These are phyloP conservation scores for Paraplagusia blochii DNA, from an alignment of 2,113 vertebrate species.

Conservation along the genomic window DNA sequence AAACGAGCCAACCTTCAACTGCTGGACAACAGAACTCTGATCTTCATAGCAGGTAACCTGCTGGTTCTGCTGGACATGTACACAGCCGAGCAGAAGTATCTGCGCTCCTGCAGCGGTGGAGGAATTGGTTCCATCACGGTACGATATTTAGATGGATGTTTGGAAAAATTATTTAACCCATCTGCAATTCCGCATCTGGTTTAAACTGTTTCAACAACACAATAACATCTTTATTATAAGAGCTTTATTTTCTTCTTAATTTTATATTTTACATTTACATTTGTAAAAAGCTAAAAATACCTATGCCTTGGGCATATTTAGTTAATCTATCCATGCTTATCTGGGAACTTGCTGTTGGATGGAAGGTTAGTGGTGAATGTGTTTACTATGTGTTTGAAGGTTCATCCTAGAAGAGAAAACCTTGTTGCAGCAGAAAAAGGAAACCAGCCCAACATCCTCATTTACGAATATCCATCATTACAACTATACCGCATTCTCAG, in stretches of 20 bases:
- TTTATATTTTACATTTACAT: neutral
- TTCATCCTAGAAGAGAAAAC: constrained; percentile 79
- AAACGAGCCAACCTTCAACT: constrained; percentile 84
- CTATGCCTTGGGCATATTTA: no score
- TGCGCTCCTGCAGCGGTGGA: constrained; percentile 81
- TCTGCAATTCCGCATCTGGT: no score
- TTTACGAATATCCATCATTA: constrained; percentile 88
- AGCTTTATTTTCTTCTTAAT: no score
- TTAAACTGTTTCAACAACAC: no score
- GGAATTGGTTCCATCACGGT: constrained; percentile 88
- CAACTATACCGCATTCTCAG: constrained; percentile 80
- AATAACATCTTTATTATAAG: no score
- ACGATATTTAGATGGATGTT: constrained; percentile 35
- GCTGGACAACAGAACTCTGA: constrained; percentile 77
- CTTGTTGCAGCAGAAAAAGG: constrained; percentile 91
- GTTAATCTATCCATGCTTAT: no score
- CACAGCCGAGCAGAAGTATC: constrained; percentile 78
- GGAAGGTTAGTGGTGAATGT: neutral
- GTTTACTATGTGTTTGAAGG: constrained; percentile 65
- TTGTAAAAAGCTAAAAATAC: no score
- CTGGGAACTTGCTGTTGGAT: no score
- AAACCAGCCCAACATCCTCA: constrained; percentile 78
- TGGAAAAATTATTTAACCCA: no score
- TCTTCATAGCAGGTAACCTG: constrained; percentile 88
- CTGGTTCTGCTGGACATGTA: constrained; percentile 80